Percentiles rank a stretch among this genome's conserved stretches.
These are phyloP conservation scores for Myiozetetes cayanensis DNA, from an alignment of 2,113 vertebrate species.

Conservation along the genomic window DNA sequence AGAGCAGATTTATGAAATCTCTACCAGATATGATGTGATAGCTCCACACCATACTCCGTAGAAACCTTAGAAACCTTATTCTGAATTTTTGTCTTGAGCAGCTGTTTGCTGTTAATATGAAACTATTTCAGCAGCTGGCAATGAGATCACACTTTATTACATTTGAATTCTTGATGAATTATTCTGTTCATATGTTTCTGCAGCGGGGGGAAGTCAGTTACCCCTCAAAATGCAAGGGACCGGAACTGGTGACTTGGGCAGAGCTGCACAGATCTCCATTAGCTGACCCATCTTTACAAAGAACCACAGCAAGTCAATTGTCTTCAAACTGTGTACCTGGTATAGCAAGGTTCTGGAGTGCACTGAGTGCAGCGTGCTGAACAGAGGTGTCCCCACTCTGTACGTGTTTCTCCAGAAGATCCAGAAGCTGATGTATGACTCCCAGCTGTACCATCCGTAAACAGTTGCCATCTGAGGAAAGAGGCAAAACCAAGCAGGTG, in stretches of 20 bases:
- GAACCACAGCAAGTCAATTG: too few species aligned
- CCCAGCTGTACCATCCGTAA: conserved; percentile 84
- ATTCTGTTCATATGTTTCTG: neutral
- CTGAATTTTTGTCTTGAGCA: neutral
- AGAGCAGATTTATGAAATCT: neutral
- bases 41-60: neutral
- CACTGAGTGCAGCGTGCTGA: conserved; percentile 86
- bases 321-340: conserved; percentile 69
- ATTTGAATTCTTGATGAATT: neutral
- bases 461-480: conserved; percentile 82
- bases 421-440: conserved; percentile 83
- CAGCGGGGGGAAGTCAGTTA: neutral
- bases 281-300: neutral
- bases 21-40: neutral
- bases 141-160: neutral
- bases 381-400: conserved; percentile 81
- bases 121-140: neutral
- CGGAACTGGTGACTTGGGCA: neutral
- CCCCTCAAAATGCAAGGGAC: neutral
- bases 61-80: neutral
- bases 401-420: conserved; percentile 81
- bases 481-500: neutral
- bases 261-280: neutral
- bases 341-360: conserved; percentile 84
- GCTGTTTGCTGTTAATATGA: neutral